Conservation (phyloP, 1,140 invertebrate species). For the Branchinecta lindahli region DNA sequence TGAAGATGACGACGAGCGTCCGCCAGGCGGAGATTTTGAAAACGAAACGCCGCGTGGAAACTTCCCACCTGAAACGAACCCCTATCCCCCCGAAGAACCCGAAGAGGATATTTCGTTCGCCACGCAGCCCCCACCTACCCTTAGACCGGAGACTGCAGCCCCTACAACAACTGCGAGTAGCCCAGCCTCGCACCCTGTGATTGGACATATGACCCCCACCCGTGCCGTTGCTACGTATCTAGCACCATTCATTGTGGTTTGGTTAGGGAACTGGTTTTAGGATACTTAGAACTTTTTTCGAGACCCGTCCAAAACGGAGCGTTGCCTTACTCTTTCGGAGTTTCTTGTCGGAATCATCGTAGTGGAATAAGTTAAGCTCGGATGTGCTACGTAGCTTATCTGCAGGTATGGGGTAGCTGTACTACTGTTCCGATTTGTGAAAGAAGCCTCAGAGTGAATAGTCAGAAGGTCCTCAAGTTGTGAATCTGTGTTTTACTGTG, state of each 20-base stretch:
- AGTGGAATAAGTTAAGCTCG: too few species aligned
- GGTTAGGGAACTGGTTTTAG: constrained; percentile 58
- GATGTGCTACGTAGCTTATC: too few species aligned
- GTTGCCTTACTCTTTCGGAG: too few species aligned
- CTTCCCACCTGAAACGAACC: neutral
- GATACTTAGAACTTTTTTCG: too few species aligned
- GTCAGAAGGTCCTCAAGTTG: too few species aligned
- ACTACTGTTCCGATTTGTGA: too few species aligned
- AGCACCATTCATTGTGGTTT: constrained; percentile 59
- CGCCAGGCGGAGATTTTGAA: constrained; percentile 21
- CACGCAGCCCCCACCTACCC: neutral
- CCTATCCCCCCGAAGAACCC: constrained; percentile 7
- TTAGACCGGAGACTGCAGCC: neutral
- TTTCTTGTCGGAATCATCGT: too few species aligned
- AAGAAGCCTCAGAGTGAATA: too few species aligned
- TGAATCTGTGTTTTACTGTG: too few species aligned
- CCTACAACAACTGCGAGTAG: neutral
- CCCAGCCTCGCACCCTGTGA: neutral
- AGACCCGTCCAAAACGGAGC: too few species aligned
- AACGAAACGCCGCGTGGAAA: constrained; percentile 12
- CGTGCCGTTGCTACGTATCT: constrained; percentile 53
- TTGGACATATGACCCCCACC: constrained; percentile 37
- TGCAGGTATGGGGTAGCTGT: too few species aligned
- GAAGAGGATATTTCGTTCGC: constrained; percentile 1
- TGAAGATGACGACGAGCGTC: constrained; percentile 27